Evolutionary conservation across 2,113 vertebrate species (phyloP), one percentile per base, ranked within the genome.

Genomic region (Sisor rabdophorus): DNA sequence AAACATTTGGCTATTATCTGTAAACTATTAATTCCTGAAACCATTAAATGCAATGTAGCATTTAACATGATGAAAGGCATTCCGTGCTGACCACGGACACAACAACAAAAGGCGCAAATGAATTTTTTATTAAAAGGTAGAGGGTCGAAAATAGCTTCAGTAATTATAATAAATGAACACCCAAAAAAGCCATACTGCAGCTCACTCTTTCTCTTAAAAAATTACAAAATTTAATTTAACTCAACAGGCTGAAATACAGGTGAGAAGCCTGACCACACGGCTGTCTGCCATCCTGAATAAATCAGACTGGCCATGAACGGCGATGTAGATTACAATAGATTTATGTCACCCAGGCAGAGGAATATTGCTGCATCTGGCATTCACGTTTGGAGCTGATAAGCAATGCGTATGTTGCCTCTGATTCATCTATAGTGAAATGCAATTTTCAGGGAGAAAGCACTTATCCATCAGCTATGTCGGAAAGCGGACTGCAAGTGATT

Each of bases 301-400:
- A 87, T 85, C 65, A 73, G 36, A 50, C 65, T 71, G 76, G 17
- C 36, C 48, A 26, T 32, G 59, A 86, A 78, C 78, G 50, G 69
- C 44, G 81, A 54, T 80, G 70, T 71, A 80, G 72, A 85, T 86
- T 80, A 84, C 4, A 11, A 11, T 58, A 78, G 83, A 89, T 84
- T 65, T 87, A 75, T 85, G 65, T 79, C 58, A 30, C 81, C 70
- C 70, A 80, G 84, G 81, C 76, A 83, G 80, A 85, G 86, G 80
- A 80, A 82, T 86, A 86, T 79, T 55, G 70, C 79, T 36, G 65
- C 83, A 90, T 89, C 80, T 89, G 86, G 84, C 89, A 89, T 90
- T 88, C 87, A 88, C 86, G 85, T 77, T 77, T 63, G 65, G 84
- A 73, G 77, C 71, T 78, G 83, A 90, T 87, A 85, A 87, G 84